phyloP scores from a whole-genome alignment of 2,113 vertebrate genomes.

The Perognathus longimembris region DNA sequence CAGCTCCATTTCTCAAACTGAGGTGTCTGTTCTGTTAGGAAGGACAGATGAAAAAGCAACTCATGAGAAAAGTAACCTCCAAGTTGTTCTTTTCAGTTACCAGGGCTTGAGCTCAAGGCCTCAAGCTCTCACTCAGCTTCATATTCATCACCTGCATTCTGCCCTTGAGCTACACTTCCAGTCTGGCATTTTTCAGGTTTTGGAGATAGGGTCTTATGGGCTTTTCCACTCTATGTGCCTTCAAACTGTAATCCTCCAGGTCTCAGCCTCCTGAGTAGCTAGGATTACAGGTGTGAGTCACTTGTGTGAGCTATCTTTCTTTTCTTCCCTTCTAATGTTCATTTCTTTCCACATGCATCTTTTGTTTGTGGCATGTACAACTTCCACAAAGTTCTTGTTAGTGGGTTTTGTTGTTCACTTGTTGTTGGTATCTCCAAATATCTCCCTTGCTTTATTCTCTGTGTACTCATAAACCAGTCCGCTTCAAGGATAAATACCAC shows the following conservation, averaged over 20 bases:
- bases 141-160: no score
- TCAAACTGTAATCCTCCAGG: no score
- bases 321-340: neutral
- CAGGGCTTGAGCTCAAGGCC: no score
- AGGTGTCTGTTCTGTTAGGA: neutral
- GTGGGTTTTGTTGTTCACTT: neutral
- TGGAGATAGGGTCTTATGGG: no score
- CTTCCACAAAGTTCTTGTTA: neutral
- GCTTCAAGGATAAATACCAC: neutral
- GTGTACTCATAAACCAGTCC: neutral
- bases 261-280: no score
- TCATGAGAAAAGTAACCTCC: conserved; percentile 12
- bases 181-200: no score
- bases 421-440: neutral
- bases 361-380: neutral
- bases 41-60: conserved; percentile 19
- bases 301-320: neutral
- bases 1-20: conserved; percentile 8
- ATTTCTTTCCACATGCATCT: neutral
- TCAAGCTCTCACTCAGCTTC: no score
- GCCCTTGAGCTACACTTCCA: no score
- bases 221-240: no score
- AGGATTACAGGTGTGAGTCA: no score
- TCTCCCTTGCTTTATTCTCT: conserved; percentile 3
- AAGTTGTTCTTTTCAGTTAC: no score